Evolutionary conservation across 2,113 vertebrate genomes (phyloP), one percentile per base, ranked within the genome.

Genomic region (Nyctereutes procyonoides): DNA sequence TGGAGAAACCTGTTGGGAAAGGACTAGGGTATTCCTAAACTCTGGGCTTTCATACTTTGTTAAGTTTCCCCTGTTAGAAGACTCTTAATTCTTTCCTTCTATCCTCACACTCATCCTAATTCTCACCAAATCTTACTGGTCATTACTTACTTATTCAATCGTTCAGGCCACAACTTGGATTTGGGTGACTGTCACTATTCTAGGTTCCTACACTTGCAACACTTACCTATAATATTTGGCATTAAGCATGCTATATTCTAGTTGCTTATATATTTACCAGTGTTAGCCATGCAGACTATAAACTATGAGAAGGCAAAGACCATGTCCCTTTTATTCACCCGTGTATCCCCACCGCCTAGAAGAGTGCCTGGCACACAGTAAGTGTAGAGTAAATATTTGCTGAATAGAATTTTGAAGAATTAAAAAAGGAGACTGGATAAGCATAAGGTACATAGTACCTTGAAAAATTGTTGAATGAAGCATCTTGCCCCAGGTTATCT

Each of bases 191-290:
- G 0, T 63, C 48, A 48, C 43, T 62, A 62, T 80, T 87, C 13
- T 79, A 84, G 87, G 48, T 43, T 95, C 32, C 71, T 69, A 62
- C 28, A 69, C 10, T 24, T 76, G 86, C 16, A 65, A 79, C 35
- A 88, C 67, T 92, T 63, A 92, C 4, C 56, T 48, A 38, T 15
- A 82, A 60, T 87, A 96, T 80, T 94, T 95, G 85, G 69, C 58
- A 82, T 35, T 86, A 62, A 81, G 74, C 43, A 76, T 15, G 38
- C 11, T 84, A 58, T 88, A 84, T 80, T 82, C 83, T 80, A 88
- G 35, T 24, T 71, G 51, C 20, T 60, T 51, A 51, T 9, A 32
- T 24, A 90, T 20, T 90, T 62, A 87, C 26, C 51, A 30, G 55
- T 48, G 51, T 71, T 67, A 88, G 55, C 20, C 56, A 60, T n/a